A percentile compares a stretch with the other conserved stretches of the same genome.
Evolutionary conservation across 2,797 vertebrate species (phyloP).

Genomic region (Chelon labrosus): DNA sequence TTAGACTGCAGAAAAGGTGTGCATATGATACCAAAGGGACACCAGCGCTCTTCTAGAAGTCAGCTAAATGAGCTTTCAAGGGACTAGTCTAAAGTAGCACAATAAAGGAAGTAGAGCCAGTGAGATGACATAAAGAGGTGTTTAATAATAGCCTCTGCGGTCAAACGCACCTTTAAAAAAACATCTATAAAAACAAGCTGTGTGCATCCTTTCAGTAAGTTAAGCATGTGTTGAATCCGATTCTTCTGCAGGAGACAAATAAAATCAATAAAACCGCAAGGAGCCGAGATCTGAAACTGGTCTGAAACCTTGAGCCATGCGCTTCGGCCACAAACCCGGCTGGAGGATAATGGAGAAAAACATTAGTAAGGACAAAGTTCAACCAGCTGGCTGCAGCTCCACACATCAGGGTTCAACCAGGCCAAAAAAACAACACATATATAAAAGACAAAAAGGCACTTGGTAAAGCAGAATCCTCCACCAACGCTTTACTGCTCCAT

Average conservation of each 20-base stretch:
- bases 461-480: neutral
- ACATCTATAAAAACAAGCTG: neutral
- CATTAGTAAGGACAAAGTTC: slow-evolving; percentile 47
- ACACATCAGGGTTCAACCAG: slow-evolving; percentile 23
- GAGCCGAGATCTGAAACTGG: slow-evolving; percentile 12
- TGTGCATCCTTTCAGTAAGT: neutral
- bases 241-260: slow-evolving; percentile 16
- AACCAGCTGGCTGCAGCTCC: slow-evolving; percentile 32
- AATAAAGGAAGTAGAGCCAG: neutral
- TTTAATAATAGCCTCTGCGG: neutral
- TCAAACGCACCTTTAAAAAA: neutral
- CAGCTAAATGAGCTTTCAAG: slow-evolving; percentile 18
- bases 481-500: neutral
- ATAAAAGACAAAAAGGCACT: slow-evolving; percentile 2
- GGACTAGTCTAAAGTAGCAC: slow-evolving; percentile 12
- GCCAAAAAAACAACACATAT: slow-evolving; percentile 5
- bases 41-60: neutral
- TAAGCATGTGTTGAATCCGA: slow-evolving; percentile 14
- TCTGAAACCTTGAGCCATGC: slow-evolving; percentile 23
- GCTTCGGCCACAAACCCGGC: slow-evolving; percentile 14
- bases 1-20: slow-evolving; percentile 1
- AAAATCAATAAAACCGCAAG: slow-evolving; percentile 37
- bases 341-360: slow-evolving; percentile 29
- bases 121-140: neutral
- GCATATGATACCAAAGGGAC: slow-evolving; percentile 2